Percentiles rank a stretch among this genome's conserved stretches.
phyloP scores from a whole-genome alignment of 2,113 vertebrate species.

The Mormoops blainvillei region DNA sequence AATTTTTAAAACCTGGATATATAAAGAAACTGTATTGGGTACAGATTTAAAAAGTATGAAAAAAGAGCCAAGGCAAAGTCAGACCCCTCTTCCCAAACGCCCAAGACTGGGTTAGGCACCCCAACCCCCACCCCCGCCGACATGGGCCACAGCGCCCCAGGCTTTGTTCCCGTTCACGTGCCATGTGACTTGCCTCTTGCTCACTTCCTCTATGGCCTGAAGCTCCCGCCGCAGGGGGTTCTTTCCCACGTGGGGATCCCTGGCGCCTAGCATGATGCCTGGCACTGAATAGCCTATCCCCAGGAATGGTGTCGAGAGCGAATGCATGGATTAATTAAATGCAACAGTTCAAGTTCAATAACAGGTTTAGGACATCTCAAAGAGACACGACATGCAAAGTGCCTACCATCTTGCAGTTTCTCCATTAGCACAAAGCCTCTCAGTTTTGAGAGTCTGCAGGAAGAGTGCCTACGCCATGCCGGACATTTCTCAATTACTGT shows the following conservation, averaged over 20 bases:
- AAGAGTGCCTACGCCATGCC: background rate
- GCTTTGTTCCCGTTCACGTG: background rate
- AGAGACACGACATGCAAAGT: background rate
- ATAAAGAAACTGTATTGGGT: background rate
- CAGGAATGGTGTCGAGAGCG: background rate
- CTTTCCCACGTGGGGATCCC: background rate
- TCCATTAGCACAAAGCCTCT: background rate
- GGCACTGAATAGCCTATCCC: background rate
- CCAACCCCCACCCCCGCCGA: fast-evolving
- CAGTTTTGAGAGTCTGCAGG: background rate
- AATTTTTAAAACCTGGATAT: background rate
- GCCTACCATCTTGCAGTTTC: background rate
- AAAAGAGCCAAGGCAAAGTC: background rate
- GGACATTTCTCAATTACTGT: background rate
- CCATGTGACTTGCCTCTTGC: no score
- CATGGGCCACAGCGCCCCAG: fast-evolving
- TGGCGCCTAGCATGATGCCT: background rate
- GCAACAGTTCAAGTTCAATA: background rate
- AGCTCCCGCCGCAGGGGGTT: background rate
- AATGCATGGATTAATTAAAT: background rate
- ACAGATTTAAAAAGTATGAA: background rate
- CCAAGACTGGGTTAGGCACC: no score
- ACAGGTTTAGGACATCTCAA: background rate
- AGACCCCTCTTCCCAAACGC: background rate
- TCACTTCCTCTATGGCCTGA: background rate